Evolutionary conservation across 2,888 invertebrate species (phyloP).

Genomic region (Neocrepidodera transversa): DNA sequence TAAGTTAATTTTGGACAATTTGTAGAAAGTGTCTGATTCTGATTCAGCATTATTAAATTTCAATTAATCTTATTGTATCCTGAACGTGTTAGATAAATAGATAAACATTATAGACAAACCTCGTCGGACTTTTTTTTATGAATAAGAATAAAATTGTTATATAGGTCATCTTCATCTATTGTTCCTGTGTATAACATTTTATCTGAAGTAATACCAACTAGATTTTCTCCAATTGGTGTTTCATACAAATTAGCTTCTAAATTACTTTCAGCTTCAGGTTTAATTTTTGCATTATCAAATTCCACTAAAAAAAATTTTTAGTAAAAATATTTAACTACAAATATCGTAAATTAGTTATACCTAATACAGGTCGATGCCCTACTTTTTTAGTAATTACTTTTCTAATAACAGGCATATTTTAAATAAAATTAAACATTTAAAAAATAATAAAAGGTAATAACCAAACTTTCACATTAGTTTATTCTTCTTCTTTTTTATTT

Average conservation of each 20-base stretch:
- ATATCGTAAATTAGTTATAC: conserved; percentile 28
- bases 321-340: neutral
- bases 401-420: conserved; percentile 33
- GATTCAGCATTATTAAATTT: too few species aligned
- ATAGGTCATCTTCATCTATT: conserved; percentile 44
- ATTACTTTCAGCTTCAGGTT: conserved; percentile 41
- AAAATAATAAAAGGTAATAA: too few species aligned
- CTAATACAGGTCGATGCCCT: conserved; percentile 37
- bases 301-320: conserved; percentile 43
- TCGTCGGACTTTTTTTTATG: conserved; percentile 50
- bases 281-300: conserved; percentile 50
- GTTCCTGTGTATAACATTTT: conserved; percentile 49
- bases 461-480: too few species aligned
- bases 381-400: conserved; percentile 25
- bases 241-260: conserved; percentile 45
- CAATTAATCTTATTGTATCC: too few species aligned
- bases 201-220: conserved; percentile 46
- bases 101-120: conserved; percentile 34
- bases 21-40: too few species aligned
- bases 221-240: conserved; percentile 35
- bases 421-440: too few species aligned
- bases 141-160: conserved; percentile 50
- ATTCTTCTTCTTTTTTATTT: too few species aligned
- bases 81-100: too few species aligned
- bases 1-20: too few species aligned